Evolutionary conservation across 2,113 vertebrate species (phyloP), one percentile per base, ranked within the genome.

Genomic region (Tychaedon coryphoeus): DNA sequence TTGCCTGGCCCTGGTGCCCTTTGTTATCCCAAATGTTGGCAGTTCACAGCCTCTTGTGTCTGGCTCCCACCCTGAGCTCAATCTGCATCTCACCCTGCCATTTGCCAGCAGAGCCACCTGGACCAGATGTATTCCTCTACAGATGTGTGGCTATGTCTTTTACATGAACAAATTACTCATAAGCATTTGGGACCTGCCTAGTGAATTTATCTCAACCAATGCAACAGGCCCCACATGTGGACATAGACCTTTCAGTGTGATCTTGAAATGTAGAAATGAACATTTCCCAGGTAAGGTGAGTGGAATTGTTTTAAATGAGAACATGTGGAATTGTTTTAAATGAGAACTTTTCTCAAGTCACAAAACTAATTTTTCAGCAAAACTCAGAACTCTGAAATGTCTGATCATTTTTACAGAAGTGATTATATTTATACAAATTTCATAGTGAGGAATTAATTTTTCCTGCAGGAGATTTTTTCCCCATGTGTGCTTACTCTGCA

Each of bases 71-170:
- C 4, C 25, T 5, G 73, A 78, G 16, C 16, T 48, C 28, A 24
- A 5, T 25, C 34, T 48, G 31, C 13, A 34, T 71, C 34, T 40
- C 19, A 25, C 6, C 12, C 13, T 62, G 48, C 31, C 71, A 20
- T 6, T 22, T n/a, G 4, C 3, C 19, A 48, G 25, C 16, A 8
- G 11, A 72, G 17, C 25, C 19, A 36, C 14, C 6, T 0, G 0
- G 18, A 22, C 13, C 9, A 36, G 31, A 15, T 20, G 13, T 14
- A 25, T 29, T 70, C 24, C 28, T 70, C 40, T 54, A 25, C 7
- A 64, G 34, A 62, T 33, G 5, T 0, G 1, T 73, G 26, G 23
- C 7, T 56, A 42, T 6, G 28, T 43, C 48, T 43, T 83, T 38
- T 4, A 43, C 4, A 11, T 5, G 8, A 53, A 66, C 20, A 78